These are phyloP conservation scores for Acanthacorydalis orientalis DNA, from an alignment of 2,888 invertebrate species.

Conservation along the genomic window DNA sequence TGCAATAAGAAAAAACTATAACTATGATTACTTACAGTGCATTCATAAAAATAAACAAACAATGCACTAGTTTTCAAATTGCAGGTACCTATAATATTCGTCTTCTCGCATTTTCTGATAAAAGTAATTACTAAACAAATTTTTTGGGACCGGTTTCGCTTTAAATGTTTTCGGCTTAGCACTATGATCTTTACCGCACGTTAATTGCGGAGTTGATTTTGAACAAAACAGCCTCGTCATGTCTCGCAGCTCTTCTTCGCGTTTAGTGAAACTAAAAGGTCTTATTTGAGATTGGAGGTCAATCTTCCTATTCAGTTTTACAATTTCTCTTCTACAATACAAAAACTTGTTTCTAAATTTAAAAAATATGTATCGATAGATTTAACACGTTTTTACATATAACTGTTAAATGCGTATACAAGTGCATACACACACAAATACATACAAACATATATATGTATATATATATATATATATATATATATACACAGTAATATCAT, in stretches of 20 bases:
- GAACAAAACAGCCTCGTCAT: constrained; percentile 20
- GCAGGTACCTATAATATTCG: constrained; percentile 45
- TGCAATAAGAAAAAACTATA: neutral
- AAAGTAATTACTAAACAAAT: constrained; percentile 51
- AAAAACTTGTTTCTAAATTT: constrained; percentile 1
- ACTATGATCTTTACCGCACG: constrained; percentile 14
- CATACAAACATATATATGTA: no score
- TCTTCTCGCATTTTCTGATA: constrained; percentile 55
- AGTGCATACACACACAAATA: no score
- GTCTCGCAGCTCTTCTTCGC: constrained; percentile 34
- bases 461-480: neutral
- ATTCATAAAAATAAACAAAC: no score
- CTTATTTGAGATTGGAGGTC: constrained; percentile 44
- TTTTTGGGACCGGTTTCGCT: constrained; percentile 52
- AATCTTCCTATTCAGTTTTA: constrained; percentile 41
- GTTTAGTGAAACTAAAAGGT: constrained; percentile 44
- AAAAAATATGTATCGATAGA: neutral
- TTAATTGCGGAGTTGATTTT: constrained; percentile 23
- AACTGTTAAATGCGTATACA: neutral
- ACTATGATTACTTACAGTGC: no score
- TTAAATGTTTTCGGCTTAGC: constrained; percentile 35
- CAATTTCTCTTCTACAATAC: constrained; percentile 33
- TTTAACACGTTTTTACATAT: neutral
- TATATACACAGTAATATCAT: no score
- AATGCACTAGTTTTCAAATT: no score